Evolutionary conservation across 2,797 vertebrate species (phyloP), one percentile per base, ranked within the genome.

Genomic region (Mycteria americana): DNA sequence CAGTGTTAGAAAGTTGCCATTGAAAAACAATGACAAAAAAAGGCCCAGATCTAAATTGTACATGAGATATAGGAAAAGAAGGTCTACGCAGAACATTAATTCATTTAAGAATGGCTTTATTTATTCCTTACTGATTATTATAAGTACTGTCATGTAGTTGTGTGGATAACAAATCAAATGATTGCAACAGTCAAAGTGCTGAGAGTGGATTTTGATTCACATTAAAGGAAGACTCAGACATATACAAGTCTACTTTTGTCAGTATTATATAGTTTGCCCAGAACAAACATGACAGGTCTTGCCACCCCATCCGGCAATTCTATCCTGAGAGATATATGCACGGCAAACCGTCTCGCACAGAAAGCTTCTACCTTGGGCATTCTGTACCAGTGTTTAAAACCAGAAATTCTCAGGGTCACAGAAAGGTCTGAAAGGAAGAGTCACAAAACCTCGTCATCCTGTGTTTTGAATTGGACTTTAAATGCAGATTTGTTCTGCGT

Each of bases 241-340:
- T 72, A 13, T 3, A 46, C 48, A 80, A 65, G n/a, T 51, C 31
- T 50, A 11, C 12, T 85, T 92, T 54, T 51, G 31, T 59, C 18
- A 22, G 9, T 60, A 33, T 21, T 75, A 4, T 2, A 12, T 54
- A 28, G 25, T 78, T 83, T 77, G 6, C 50, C 48, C 57, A 41
- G 41, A 89, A 62, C 8, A 69, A 89, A 56, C 0, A 1, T 45
- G 45, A 28, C 25, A 31, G 17, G 6, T 74, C 64, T 62, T 89
- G 50, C 19, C 59, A 25, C 28, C 23, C 18, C 13, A 12, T 69
- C 57, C 43, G 73, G 91, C 41, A 91, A 45, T 25, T 78, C 27
- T 33, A 0, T 67, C 50, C 54, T 3, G 1, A 45, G 51, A 63
- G 72, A 70, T 25, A 19, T 1, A 8, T 25, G 17, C 39, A 9